phyloP scores from a whole-genome alignment of 2,797 vertebrate species.

The Mallotus villosus region DNA sequence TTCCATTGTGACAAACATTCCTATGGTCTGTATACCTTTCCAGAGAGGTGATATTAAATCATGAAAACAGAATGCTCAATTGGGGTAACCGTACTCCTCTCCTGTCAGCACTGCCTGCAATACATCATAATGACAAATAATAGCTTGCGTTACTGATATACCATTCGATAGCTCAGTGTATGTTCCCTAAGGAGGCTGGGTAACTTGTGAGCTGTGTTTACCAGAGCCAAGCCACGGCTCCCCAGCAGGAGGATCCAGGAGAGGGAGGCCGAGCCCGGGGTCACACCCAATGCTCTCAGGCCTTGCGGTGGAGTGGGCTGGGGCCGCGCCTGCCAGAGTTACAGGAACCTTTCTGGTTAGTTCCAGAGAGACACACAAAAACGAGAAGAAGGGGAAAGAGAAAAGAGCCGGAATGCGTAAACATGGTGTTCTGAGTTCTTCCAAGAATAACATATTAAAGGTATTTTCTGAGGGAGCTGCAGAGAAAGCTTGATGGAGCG shows the following conservation, averaged over 20 bases:
- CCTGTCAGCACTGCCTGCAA: too few relatives aligned
- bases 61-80: neutral
- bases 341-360: conserved; percentile 30
- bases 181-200: conserved; percentile 6
- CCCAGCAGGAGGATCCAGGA: conserved; percentile 71
- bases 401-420: conserved; percentile 21
- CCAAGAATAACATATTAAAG: conserved; percentile 47
- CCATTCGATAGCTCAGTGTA: conserved; percentile 1
- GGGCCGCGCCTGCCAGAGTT: conserved; percentile 13
- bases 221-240: conserved; percentile 81
- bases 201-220: conserved; percentile 80
- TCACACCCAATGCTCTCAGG: conserved; percentile 79
- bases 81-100: neutral
- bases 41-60: neutral
- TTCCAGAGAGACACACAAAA: conserved; percentile 19
- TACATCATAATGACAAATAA: too few relatives aligned
- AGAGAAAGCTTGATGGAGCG: conserved; percentile 31
- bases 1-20: conserved; percentile 13
- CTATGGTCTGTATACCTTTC: neutral
- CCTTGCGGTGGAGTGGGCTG: conserved; percentile 29
- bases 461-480: conserved; percentile 35
- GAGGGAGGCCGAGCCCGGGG: conserved; percentile 65
- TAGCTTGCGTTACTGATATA: neutral
- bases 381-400: neutral
- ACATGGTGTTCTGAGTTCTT: conserved; percentile 21